Evolutionary conservation across 2,888 invertebrate species (phyloP).

Genomic region (Latrodectus elegans): DNA sequence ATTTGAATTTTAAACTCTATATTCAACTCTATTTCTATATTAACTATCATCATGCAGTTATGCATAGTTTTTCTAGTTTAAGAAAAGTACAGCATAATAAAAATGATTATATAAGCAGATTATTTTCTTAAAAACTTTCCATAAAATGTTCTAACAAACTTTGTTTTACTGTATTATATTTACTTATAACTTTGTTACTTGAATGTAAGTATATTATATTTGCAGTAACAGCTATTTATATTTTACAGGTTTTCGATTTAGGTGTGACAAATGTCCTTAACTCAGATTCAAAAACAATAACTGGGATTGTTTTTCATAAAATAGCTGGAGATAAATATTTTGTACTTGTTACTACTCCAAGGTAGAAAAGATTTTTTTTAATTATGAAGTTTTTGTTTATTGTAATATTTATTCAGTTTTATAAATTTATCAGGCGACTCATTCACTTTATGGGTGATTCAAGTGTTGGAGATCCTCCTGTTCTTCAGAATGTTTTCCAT

Average conservation of each 20-base stretch:
- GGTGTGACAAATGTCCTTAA: slow-evolving; percentile 80
- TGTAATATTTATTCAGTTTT: neutral
- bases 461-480: slow-evolving; percentile 85
- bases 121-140: too few species aligned
- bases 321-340: slow-evolving; percentile 84
- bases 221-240: slow-evolving; percentile 77
- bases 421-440: slow-evolving; percentile 79
- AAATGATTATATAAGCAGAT: too few species aligned
- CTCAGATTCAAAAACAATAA: slow-evolving; percentile 80
- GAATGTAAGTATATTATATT: neutral
- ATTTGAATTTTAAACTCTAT: too few species aligned
- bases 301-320: slow-evolving; percentile 89
- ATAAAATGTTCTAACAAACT: too few species aligned
- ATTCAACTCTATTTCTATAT: too few species aligned
- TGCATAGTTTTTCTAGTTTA: too few species aligned
- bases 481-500: slow-evolving; percentile 86
- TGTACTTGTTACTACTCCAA: slow-evolving; percentile 87
- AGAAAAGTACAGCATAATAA: too few species aligned
- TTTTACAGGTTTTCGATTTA: slow-evolving; percentile 83
- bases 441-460: slow-evolving; percentile 89
- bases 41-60: too few species aligned
- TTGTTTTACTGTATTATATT: too few species aligned
- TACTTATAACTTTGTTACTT: too few species aligned
- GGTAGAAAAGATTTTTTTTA: slow-evolving; percentile 71
- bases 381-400: neutral